Evolutionary conservation across 23 tunicate species (phyloP), one percentile per base, ranked within the genome.

Genomic region (Pegea sp.): DNA sequence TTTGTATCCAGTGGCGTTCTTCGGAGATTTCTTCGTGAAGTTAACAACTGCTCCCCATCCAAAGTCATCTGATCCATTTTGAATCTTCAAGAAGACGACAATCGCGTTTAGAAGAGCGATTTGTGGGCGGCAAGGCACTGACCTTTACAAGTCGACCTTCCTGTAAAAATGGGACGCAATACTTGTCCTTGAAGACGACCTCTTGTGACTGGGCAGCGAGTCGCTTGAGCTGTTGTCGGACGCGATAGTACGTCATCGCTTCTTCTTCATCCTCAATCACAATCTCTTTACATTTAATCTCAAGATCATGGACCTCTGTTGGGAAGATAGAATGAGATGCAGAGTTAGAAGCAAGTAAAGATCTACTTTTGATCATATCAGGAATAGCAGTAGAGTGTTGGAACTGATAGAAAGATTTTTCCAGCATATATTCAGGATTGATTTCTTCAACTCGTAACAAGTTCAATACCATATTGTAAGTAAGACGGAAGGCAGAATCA

Each of bases 391-490:
- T 69, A 57, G 64, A 87, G 60, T 87, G 97, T 57, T 87, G 97
- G 42, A 87, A 87, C 60, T 87, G 97, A 55, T 87, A 87, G 56
- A 87, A 87, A 2, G 97, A 87, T 42, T 87, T 87, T 60, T 87
- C 97, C 53, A 87, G 63, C 84, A 87, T 76, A 49, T 69, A 87
- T 54, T 87, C 97, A 2, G 97, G 97, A 51, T 87, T 87, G 53
- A 87, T 87, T 56, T 87, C 97, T 60, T 87, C 88, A 33, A 87
- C 87, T 1, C 97, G 74, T 3, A 87, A 71, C 0, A 87, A 56
- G 61, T 87, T 87, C 22, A 87, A 63, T 26, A 87, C 97, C 97
- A 87, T 87, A 66, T 87, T 87, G 69, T 87, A 87, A 23, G 97
- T 87, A 1, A 87, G 56, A 22, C 86, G 78, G 53, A 87, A 87